phyloP scores from a whole-genome alignment of 64 coral and sea anemone genomes.

The Trachythela sp. region DNA sequence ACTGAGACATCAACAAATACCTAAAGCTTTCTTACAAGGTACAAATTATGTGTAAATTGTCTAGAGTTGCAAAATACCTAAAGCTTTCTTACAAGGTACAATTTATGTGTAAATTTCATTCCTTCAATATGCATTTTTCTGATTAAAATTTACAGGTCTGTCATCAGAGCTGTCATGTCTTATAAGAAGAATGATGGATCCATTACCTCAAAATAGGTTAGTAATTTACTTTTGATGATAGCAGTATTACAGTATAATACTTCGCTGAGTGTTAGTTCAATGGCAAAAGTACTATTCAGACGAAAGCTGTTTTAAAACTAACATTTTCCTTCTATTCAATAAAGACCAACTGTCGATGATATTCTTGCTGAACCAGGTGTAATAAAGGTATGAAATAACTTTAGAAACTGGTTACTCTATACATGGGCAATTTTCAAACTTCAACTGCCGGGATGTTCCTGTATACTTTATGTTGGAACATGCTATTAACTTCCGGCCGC shows the following conservation, averaged over 20 bases:
- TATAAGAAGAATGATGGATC: slow-evolving; percentile 77
- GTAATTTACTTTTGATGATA: not conserved
- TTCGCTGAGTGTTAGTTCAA: no score
- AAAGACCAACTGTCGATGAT: slow-evolving; percentile 81
- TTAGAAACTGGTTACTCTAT: no score
- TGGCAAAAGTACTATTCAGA: not conserved
- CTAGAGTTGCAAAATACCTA: no score
- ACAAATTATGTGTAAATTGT: no score
- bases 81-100: slow-evolving; percentile 78
- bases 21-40: slow-evolving; percentile 83
- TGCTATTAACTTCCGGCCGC: no score
- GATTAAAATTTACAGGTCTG: slow-evolving; percentile 47
- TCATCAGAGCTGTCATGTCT: slow-evolving; percentile 71
- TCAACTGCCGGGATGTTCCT: no score
- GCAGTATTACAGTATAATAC: not conserved
- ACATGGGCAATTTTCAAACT: no score
- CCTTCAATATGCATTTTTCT: no score
- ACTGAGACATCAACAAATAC: slow-evolving; percentile 71
- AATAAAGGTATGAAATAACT: slow-evolving; percentile 40
- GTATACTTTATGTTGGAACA: no score
- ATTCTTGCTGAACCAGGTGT: slow-evolving; percentile 67
- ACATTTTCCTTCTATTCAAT: not conserved
- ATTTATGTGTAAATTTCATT: no score
- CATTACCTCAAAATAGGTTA: slow-evolving; percentile 63
- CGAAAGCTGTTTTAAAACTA: no score